These are phyloP conservation scores for Dryoscopus gambensis DNA, from an alignment of 2,113 vertebrate species.

Conservation along the genomic window DNA sequence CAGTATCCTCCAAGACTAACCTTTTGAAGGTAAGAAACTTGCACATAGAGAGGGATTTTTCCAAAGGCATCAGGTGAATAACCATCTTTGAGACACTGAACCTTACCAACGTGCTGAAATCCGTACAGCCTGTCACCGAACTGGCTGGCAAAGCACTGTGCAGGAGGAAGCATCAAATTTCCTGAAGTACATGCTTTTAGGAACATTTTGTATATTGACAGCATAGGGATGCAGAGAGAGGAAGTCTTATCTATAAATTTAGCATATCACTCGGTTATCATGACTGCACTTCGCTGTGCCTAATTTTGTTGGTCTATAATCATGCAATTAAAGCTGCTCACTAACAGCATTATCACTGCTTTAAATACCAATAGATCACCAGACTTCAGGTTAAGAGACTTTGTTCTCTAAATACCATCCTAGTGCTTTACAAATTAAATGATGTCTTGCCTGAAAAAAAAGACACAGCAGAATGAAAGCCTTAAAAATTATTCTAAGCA, in stretches of 20 bases:
- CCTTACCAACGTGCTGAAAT: background rate
- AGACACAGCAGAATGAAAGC: background rate
- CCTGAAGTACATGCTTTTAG: background rate
- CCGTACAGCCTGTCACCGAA: background rate
- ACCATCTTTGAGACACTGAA: background rate
- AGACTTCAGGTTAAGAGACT: slow-evolving; percentile 22
- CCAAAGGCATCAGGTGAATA: background rate
- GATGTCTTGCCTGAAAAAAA: background rate
- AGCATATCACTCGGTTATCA: background rate
- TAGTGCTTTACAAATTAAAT: background rate
- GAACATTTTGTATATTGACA: background rate
- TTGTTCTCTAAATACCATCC: background rate
- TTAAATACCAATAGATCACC: slow-evolving; percentile 2
- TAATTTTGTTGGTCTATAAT: background rate
- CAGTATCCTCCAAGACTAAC: rapidly evolving
- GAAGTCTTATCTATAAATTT: background rate
- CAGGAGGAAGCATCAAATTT: background rate
- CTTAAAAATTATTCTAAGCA: background rate
- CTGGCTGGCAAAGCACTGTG: background rate
- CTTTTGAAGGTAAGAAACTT: background rate
- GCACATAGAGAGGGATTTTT: background rate
- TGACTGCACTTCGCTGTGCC: background rate
- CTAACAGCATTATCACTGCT: slow-evolving; percentile 15
- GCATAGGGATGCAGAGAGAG: background rate
- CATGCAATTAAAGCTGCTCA: background rate